These are phyloP conservation scores for Pantherophis guttatus DNA, from an alignment of 2,113 vertebrate genomes.

Conservation along the genomic window DNA sequence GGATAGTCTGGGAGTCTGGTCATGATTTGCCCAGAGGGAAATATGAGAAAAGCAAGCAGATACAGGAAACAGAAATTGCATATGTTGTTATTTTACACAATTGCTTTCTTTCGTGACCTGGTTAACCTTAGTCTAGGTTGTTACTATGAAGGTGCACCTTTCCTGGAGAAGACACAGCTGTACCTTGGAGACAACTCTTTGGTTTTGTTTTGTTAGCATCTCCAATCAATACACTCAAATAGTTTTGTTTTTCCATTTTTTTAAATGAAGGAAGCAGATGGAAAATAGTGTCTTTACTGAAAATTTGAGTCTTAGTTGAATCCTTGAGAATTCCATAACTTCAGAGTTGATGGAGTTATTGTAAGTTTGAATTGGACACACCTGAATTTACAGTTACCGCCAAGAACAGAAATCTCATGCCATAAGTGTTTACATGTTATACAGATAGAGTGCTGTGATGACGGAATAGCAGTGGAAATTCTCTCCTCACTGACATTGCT, in stretches of 20 bases:
- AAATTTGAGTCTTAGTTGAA: neutral
- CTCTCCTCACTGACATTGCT: neutral
- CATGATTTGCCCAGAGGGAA: neutral
- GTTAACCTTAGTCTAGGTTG: neutral
- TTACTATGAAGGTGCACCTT: fast-evolving
- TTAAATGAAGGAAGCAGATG: neutral
- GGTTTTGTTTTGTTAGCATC: neutral
- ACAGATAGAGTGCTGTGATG: neutral
- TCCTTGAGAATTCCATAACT: neutral
- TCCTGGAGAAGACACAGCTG: neutral
- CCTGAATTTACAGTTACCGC: neutral
- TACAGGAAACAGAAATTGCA: neutral
- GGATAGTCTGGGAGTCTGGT: neutral
- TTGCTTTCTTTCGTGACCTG: fast-evolving
- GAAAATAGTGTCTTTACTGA: conserved; percentile 4
- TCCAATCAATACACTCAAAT: neutral
- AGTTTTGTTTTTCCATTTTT: neutral
- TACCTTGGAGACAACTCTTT: neutral
- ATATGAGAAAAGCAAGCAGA: neutral
- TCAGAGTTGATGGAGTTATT: neutral
- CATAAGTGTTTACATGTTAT: neutral
- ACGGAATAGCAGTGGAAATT: neutral
- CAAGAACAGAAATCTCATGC: neutral
- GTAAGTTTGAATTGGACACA: neutral
- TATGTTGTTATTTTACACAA: neutral